Evolutionary conservation across 2,888 invertebrate species (phyloP), one percentile per base, ranked within the genome.

Genomic region (Orthosia cruda): DNA sequence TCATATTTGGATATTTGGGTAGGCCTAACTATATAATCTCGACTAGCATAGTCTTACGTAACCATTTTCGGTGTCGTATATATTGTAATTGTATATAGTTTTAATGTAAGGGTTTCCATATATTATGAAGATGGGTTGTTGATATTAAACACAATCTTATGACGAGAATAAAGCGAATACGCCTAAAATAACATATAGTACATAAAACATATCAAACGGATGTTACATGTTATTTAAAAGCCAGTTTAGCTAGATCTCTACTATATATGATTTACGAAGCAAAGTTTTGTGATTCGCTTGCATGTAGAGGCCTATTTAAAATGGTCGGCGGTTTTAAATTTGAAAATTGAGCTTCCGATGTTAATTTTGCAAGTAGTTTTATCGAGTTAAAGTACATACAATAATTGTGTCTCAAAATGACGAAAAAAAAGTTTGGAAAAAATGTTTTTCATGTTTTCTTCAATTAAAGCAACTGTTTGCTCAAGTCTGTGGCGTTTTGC

Each of bases 181-280:
- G 92, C 93, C 92, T 93, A 94, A 93, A 92, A 89, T 92, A 93
- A 94, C 93, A 89, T 93, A 94, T 95, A 96, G 95, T 95, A 96
- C 95, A 96, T 94, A 91, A 95, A 94, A 96, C 96, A 96, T 96
- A 96, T 96, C 96, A 96, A 92, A 93, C 89, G 86, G 89, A 93
- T 90, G 89, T 93, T 93, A 91, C 87, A 91, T 90, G 89, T 90
- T 92, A 87, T 90, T 87, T 81, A 87, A 85, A 88, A 86, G 86
- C 90, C 86, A 89, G 83, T 81, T 88, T 91, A 87, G 87, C 74
- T 79, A 86, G 85, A 86, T 74, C 77, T 71, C 77, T 78, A 78
- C 80, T 66, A 76, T 76, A 67, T 64, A 74, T 83, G 84, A 70
- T 78, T 81, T 81, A 84, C 74, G 77, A 85, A 85, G 79, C 75